Conservation (phyloP, 2,888 invertebrate species). For the Aradus depressus region DNA sequence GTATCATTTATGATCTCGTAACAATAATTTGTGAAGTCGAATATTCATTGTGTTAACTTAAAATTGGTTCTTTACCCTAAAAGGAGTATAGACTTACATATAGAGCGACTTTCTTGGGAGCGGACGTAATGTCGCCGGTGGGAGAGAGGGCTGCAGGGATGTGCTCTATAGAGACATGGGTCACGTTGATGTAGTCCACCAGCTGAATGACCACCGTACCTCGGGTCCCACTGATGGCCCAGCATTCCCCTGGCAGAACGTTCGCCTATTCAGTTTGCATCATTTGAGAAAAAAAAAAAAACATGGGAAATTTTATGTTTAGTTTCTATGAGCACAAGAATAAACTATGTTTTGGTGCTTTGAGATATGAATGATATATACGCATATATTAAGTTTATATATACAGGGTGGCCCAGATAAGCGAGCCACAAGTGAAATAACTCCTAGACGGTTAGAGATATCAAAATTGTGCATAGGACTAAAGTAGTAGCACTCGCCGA, state of each 20-base stretch:
- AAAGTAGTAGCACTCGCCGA: too few relatives aligned
- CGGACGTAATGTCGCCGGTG: conserved; percentile 42
- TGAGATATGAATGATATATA: too few relatives aligned
- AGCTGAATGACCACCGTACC: conserved; percentile 44
- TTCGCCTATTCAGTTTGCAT: conserved; percentile 20
- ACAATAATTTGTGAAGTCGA: neutral
- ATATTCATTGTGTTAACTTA: neutral
- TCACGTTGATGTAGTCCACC: conserved; percentile 37
- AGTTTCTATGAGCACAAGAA: neutral
- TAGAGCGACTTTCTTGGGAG: conserved; percentile 38
- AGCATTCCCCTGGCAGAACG: conserved; percentile 45
- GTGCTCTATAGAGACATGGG: conserved; percentile 44
- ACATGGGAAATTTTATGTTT: neutral
- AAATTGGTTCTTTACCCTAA: neutral
- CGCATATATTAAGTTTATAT: too few relatives aligned
- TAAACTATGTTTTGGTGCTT: too few relatives aligned
- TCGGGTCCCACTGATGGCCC: conserved; percentile 43
- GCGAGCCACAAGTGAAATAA: too few relatives aligned
- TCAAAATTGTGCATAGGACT: too few relatives aligned
- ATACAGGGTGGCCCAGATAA: too few relatives aligned
- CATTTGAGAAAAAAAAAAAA: conserved; percentile 5
- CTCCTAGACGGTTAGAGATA: too few relatives aligned
- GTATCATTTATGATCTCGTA: neutral
- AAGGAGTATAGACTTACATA: conserved; percentile 7
- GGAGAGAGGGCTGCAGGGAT: conserved; percentile 41